Conservation (phyloP, 2,113 vertebrate genomes). For the Lycaon pictus region DNA sequence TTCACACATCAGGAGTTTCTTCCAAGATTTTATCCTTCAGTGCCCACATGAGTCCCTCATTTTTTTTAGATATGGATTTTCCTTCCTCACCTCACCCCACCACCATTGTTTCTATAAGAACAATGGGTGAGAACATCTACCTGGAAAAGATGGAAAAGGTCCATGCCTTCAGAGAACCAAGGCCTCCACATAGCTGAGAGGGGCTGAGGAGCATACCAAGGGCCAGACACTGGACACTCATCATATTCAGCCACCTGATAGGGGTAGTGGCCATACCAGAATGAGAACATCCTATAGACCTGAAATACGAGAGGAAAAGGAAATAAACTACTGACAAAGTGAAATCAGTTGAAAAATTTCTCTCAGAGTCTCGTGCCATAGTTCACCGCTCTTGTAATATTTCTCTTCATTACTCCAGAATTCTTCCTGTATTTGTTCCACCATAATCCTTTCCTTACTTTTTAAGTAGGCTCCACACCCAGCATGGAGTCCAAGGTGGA, state of each 20-base stretch:
- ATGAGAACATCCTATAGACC: slow-evolving; percentile 69
- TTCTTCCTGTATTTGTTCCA: not conserved
- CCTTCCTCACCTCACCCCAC: not conserved
- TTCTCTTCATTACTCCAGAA: not conserved
- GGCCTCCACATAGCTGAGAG: not conserved
- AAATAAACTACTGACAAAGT: not conserved
- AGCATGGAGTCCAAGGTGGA: not conserved
- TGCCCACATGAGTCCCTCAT: not conserved
- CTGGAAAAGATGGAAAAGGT: slow-evolving; percentile 60
- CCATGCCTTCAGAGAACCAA: not conserved
- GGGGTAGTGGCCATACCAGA: slow-evolving; percentile 39
- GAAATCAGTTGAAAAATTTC: not conserved
- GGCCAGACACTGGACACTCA: not conserved
- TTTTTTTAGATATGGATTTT: not conserved
- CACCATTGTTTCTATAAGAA: not conserved
- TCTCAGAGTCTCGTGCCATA: not conserved
- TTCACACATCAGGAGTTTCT: not conserved
- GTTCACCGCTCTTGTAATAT: not conserved
- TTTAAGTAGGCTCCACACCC: not conserved
- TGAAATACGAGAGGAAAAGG: not conserved
- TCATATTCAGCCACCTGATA: slow-evolving; percentile 65
- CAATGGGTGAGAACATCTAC: not conserved
- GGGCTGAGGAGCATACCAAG: not conserved
- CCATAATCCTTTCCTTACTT: not conserved
- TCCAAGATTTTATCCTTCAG: not conserved